phyloP scores from a whole-genome alignment of 2,888 invertebrate species.

The Cheilosia scutellata region DNA sequence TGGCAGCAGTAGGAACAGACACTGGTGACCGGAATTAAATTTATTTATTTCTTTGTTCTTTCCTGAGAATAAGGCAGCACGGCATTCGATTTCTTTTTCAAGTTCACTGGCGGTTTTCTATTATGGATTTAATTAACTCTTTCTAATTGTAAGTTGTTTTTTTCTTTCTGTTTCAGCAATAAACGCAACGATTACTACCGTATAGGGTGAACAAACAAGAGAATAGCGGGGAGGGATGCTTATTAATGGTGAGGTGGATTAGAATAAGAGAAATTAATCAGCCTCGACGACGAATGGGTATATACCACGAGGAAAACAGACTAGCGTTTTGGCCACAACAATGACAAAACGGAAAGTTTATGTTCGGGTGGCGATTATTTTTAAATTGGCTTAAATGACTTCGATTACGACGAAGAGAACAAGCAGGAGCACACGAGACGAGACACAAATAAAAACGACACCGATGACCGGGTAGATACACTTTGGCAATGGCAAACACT shows the following conservation, averaged over 20 bases:
- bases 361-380: constrained; percentile 46
- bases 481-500: constrained; percentile 53
- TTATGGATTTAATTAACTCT: constrained; percentile 56
- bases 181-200: constrained; percentile 15
- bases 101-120: constrained; percentile 62
- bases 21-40: constrained; percentile 44
- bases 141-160: constrained; percentile 25
- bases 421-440: constrained; percentile 36
- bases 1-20: constrained; percentile 23
- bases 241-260: background rate
- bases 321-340: constrained; percentile 26
- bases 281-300: constrained; percentile 14
- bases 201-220: constrained; percentile 20
- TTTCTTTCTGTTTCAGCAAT: background rate
- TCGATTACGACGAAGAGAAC: constrained; percentile 18
- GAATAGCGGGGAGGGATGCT: background rate
- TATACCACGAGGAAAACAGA: constrained; percentile 3
- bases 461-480: constrained; percentile 56
- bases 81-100: constrained; percentile 36
- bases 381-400: constrained; percentile 46
- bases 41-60: constrained; percentile 36
- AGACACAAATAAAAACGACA: constrained; percentile 18
- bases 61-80: constrained; percentile 40
- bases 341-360: constrained; percentile 45
- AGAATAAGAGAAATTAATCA: constrained; percentile 6